Conservation (phyloP, 1,140 invertebrate species). For the Drosophila tani region DNA sequence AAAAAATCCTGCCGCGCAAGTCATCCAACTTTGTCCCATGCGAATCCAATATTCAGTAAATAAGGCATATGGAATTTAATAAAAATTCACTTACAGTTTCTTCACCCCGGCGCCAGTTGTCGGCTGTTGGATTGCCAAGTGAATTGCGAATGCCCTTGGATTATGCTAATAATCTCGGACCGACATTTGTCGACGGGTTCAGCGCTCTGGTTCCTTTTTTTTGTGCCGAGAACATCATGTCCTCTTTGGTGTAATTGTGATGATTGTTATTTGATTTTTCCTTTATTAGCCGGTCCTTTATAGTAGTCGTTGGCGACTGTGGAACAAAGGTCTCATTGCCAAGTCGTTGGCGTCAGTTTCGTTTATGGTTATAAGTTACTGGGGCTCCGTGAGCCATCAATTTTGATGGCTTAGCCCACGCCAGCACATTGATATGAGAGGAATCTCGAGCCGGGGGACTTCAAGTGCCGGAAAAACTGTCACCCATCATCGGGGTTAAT, state of each 20-base stretch:
- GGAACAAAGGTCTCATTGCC: constrained; percentile 34
- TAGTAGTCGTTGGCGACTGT: constrained; percentile 15
- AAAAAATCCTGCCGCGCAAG: constrained; percentile 5
- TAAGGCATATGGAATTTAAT: constrained; percentile 37
- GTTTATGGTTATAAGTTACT: constrained; percentile 51
- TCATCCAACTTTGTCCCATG: constrained; percentile 1
- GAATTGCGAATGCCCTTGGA: constrained; percentile 1
- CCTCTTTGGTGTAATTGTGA: constrained; percentile 30
- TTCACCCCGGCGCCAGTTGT: constrained; percentile 31
- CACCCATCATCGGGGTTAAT: constrained; percentile 41
- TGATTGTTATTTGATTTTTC: constrained; percentile 49
- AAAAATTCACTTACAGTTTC: constrained; percentile 46
- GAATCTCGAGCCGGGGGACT: background rate
- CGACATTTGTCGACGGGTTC: constrained; percentile 20
- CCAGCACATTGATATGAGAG: background rate
- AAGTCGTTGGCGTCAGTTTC: constrained; percentile 13
- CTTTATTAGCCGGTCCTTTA: constrained; percentile 40
- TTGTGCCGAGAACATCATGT: constrained; percentile 12
- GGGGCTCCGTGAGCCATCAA: constrained; percentile 43
- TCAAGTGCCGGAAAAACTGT: constrained; percentile 48
- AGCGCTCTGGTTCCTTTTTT: constrained; percentile 7
- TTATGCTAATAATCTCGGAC: constrained; percentile 42
- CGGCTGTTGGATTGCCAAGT: background rate
- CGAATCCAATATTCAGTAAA: constrained; percentile 10
- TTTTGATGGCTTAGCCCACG: constrained; percentile 35